Conservation (phyloP, 2,797 vertebrate genomes). For the Neosalanx taihuensis region DNA sequence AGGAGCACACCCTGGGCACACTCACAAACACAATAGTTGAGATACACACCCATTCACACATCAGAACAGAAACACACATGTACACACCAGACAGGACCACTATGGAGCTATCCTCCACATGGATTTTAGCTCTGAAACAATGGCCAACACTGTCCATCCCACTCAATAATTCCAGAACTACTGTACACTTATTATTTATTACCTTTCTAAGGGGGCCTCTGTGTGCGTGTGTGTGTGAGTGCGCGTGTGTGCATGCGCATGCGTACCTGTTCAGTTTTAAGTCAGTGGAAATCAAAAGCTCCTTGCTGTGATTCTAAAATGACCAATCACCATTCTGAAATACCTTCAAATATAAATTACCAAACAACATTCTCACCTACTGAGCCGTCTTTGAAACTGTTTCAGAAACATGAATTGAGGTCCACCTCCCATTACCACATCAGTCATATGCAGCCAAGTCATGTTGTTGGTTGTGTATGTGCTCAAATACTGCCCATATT, state of each 20-base stretch:
- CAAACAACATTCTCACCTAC: conserved; percentile 34
- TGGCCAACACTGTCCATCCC: background rate
- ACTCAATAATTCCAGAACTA: background rate
- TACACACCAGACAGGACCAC: conserved; percentile 41
- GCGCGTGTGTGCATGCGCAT: too few species aligned
- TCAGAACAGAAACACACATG: conserved; percentile 1
- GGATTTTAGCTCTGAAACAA: background rate
- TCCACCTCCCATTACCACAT: conserved; percentile 49
- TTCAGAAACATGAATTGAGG: conserved; percentile 46
- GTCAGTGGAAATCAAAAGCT: conserved; percentile 16
- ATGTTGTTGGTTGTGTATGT: conserved; percentile 4
- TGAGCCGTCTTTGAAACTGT: conserved; percentile 45
- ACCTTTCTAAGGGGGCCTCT: background rate
- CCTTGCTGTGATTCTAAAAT: conserved; percentile 42
- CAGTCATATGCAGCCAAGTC: conserved; percentile 17
- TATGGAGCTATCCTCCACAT: conserved; percentile 18
- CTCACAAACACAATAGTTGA: conserved; percentile 15
- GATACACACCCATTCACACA: conserved; percentile 6
- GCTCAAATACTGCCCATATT: too few species aligned
- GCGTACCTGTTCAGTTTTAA: background rate
- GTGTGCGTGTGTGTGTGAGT: background rate
- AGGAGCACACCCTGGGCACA: conserved; percentile 49
- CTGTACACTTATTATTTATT: background rate
- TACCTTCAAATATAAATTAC: conserved; percentile 21
- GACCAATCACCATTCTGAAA: conserved; percentile 42